These are phyloP conservation scores for Myoxocephalus aenaeus DNA, from an alignment of 2,797 vertebrate species.

Conservation along the genomic window DNA sequence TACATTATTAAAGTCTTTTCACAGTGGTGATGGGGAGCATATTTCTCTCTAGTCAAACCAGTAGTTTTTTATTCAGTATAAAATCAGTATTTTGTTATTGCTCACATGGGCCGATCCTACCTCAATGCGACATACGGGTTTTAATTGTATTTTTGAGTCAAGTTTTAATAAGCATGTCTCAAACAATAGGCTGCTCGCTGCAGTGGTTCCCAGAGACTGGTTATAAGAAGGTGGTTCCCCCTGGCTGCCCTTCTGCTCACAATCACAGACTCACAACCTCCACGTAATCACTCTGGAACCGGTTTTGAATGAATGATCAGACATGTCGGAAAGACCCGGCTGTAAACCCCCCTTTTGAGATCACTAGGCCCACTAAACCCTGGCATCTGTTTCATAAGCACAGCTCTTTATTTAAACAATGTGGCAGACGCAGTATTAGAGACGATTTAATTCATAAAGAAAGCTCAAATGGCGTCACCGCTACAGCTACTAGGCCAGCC, in stretches of 20 bases:
- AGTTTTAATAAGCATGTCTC: background rate
- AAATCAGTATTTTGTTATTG: background rate
- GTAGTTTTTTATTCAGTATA: background rate
- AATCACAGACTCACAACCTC: conserved; percentile 32
- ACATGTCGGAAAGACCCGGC: conserved; percentile 32
- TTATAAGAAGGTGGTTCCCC: background rate
- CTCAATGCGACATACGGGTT: no score
- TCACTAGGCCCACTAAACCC: fast-evolving
- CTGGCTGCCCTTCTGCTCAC: background rate
- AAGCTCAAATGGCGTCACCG: conserved; percentile 75
- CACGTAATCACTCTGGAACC: conserved; percentile 62
- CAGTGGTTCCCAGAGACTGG: background rate
- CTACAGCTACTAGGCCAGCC: conserved; percentile 36
- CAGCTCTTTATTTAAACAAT: background rate
- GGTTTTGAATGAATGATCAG: conserved; percentile 63
- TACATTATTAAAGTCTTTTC: background rate
- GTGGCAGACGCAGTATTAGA: background rate
- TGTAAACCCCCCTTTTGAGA: background rate
- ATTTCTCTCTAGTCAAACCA: background rate
- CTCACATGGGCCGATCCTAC: no score
- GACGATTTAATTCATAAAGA: conserved; percentile 8
- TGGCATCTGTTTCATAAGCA: fast-evolving
- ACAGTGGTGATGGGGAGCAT: background rate
- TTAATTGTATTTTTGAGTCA: background rate
- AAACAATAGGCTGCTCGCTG: background rate